These are phyloP conservation scores for Indicator maculatus DNA, from an alignment of 2,113 vertebrate species.

Conservation along the genomic window DNA sequence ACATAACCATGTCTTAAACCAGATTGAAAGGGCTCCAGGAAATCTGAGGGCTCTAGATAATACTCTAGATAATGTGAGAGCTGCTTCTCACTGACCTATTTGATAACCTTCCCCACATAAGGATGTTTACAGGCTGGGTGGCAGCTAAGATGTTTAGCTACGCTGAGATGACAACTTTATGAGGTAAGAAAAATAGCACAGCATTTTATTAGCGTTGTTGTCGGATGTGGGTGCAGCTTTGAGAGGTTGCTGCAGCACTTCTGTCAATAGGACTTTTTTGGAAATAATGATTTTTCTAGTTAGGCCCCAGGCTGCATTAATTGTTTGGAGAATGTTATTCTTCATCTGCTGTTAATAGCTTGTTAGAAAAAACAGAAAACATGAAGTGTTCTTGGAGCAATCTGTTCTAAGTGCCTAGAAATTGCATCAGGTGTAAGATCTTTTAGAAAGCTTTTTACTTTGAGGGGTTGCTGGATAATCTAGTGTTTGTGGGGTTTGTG, in stretches of 20 bases:
- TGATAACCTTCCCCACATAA: constrained; percentile 51
- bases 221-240: constrained; percentile 31
- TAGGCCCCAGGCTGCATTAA: background rate
- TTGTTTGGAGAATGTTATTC: constrained; percentile 1
- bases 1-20: constrained; percentile 42
- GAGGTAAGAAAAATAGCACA: constrained; percentile 49
- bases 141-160: constrained; percentile 29
- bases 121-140: constrained; percentile 44
- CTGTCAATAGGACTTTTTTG: constrained; percentile 10
- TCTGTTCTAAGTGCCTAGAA: background rate
- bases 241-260: constrained; percentile 21
- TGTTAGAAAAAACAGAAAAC: background rate
- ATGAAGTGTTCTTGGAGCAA: background rate
- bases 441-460: constrained; percentile 34
- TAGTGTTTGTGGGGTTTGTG: background rate
- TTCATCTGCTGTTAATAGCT: constrained; percentile 22
- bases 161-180: constrained; percentile 57
- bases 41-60: constrained; percentile 70
- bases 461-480: background rate
- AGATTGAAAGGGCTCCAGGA: constrained; percentile 60
- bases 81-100: constrained; percentile 37
- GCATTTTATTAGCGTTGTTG: background rate
- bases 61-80: constrained; percentile 54
- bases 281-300: constrained; percentile 34
- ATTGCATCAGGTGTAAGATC: background rate